These are phyloP conservation scores for Leptatherina wallacei DNA, from an alignment of 2,797 vertebrate species.

Conservation along the genomic window DNA sequence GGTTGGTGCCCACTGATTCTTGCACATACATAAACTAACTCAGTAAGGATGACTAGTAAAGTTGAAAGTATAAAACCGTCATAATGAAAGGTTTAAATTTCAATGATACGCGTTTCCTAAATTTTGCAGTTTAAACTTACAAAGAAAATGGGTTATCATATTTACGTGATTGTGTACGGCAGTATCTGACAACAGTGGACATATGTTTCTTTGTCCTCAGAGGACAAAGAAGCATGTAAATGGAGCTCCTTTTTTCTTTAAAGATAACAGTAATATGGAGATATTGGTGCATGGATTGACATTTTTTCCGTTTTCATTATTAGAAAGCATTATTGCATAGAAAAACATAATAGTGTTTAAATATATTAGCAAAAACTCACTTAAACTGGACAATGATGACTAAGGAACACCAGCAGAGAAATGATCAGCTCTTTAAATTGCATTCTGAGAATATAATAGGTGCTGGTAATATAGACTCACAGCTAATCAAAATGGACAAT, in stretches of 20 bases:
- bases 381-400: constrained; percentile 7
- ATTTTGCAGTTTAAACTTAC: constrained; percentile 15
- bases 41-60: constrained; percentile 25
- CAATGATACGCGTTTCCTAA: not conserved
- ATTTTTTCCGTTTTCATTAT: not conserved
- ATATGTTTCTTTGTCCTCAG: constrained; percentile 6
- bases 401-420: not conserved
- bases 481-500: constrained; percentile 26
- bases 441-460: constrained; percentile 16
- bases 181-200: constrained; percentile 1
- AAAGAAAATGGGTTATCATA: constrained; percentile 7
- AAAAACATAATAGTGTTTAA: not conserved
- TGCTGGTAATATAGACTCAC: constrained; percentile 15
- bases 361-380: not conserved
- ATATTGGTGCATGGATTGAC: not conserved
- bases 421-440: constrained; percentile 4
- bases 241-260: accelerated
- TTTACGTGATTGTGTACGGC: constrained; percentile 2
- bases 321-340: not conserved
- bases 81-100: not conserved
- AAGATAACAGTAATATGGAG: not conserved
- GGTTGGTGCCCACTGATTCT: constrained; percentile 17
- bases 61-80: constrained; percentile 15
- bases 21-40: constrained; percentile 35
- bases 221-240: constrained; percentile 4